Conservation (phyloP, 2,797 vertebrate species). For the Melanotaenia parkinsoni region DNA sequence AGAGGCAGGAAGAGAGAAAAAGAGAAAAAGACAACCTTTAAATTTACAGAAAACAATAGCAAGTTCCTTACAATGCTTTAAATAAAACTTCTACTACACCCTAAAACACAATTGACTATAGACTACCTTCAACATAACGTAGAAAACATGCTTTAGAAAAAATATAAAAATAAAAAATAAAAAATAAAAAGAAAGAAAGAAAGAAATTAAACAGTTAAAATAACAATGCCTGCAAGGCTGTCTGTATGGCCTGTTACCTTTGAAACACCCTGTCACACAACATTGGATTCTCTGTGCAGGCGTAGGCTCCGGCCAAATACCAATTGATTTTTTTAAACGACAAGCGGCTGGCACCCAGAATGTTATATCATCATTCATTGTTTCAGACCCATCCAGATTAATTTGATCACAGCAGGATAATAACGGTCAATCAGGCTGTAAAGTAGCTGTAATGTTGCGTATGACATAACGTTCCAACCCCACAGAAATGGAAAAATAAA, state of each 20-base stretch:
- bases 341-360: conserved; percentile 56
- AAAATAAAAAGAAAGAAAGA: not conserved
- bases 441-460: conserved; percentile 55
- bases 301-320: conserved; percentile 59
- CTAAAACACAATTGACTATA: not conserved
- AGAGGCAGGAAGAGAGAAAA: not conserved
- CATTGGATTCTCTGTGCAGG: conserved; percentile 49
- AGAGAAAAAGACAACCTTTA: not conserved
- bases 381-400: conserved; percentile 63
- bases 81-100: not conserved
- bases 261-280: conserved; percentile 39
- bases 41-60: not conserved
- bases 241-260: conserved; percentile 33
- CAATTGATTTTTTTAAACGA: conserved; percentile 65
- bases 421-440: conserved; percentile 61
- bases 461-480: conserved; percentile 45
- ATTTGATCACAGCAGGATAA: conserved; percentile 65
- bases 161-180: not conserved
- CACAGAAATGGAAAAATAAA: conserved; percentile 38
- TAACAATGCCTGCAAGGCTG: conserved; percentile 13
- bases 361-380: conserved; percentile 71
- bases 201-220: not conserved
- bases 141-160: not conserved
- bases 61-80: not conserved
- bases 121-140: not conserved